Evolutionary conservation across 2,888 invertebrate species (phyloP), one percentile per base, ranked within the genome.

Genomic region (Scaptomyza tumidula): DNA sequence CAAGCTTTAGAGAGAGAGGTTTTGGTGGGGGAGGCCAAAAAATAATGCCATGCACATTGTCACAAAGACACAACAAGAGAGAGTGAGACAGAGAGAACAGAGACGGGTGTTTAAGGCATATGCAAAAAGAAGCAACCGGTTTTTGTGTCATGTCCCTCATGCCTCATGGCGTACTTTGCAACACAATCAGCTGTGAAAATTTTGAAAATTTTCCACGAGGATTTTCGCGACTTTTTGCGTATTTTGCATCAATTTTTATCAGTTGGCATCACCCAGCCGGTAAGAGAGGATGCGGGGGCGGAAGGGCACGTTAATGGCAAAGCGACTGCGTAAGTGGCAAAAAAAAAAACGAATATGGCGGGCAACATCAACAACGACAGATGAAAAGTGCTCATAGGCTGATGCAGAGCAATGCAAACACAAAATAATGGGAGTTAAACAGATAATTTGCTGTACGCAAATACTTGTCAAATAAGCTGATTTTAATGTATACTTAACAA

Each of bases 131-230:
- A 55, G 66, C 81, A 86, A 82, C 68, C 80, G 75, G 83, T 75
- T 75, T 75, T 45, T 52, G 71, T 53, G 56, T 41, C 57, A 41
- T 16, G 41, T 39, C 14, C 16, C 41, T 35, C 19, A n/a, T 33
- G 16, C 57, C 49, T 31, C 54, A 52, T 61, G 68, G 58, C 56
- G 60, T 71, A 67, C 71, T 72, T 71, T 87, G 88, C 89, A 88
- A 87, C 88, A 88, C 91, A 92, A 92, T 92, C 92, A 92, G 92
- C 92, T 92, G 92, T 91, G 89, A 91, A 91, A 90, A 91, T 91
- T 91, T 90, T 89, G 83, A 91, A 91, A 92, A 89, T 89, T 92
- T 92, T 92, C 92, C 92, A 92, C 92, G 92, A 92, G 91, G 92
- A 92, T 92, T 92, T 92, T 90, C 89, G 84, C 83, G 86, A 87